Percentiles rank a stretch among this genome's conserved stretches.
phyloP scores from a whole-genome alignment of 2,113 vertebrate species.

The Lagopus leucura region DNA sequence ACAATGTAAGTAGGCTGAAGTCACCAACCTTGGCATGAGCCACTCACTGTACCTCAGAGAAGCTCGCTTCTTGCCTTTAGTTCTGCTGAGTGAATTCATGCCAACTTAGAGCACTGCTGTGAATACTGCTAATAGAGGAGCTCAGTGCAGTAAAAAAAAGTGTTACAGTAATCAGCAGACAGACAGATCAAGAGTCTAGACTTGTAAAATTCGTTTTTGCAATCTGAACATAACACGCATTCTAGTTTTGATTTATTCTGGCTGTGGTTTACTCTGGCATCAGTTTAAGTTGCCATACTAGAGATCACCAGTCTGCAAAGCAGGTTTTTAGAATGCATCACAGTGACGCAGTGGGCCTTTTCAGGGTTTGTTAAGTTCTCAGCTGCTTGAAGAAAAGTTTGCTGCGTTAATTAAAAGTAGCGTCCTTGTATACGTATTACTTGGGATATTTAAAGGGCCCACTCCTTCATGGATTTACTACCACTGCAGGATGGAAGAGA shows the following conservation, averaged over 20 bases:
- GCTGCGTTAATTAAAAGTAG: not conserved
- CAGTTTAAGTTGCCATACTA: not conserved
- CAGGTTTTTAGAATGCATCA: not conserved
- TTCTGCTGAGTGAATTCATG: not conserved
- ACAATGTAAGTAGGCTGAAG: not conserved
- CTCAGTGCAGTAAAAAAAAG: not conserved
- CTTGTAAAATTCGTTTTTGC: not conserved
- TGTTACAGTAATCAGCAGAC: not conserved
- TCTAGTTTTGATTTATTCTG: not conserved
- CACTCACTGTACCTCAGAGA: not conserved
- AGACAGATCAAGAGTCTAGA: not conserved
- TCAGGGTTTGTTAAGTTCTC: not conserved
- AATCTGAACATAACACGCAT: not conserved
- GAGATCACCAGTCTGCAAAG: not conserved
- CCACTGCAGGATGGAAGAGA: not conserved
- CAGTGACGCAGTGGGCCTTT: not conserved
- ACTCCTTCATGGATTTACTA: not conserved
- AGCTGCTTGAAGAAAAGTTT: not conserved
- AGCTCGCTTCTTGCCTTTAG: not conserved
- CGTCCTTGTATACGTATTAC: not conserved
- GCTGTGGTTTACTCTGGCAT: not conserved
- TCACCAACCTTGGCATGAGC: not conserved
- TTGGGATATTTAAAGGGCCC: not conserved
- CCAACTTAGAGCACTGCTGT: not conserved
- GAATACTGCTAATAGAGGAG: not conserved